Base-by-base conservation (phyloP, 2,888 invertebrate genomes). In the Corythucha ciliata region DNA sequence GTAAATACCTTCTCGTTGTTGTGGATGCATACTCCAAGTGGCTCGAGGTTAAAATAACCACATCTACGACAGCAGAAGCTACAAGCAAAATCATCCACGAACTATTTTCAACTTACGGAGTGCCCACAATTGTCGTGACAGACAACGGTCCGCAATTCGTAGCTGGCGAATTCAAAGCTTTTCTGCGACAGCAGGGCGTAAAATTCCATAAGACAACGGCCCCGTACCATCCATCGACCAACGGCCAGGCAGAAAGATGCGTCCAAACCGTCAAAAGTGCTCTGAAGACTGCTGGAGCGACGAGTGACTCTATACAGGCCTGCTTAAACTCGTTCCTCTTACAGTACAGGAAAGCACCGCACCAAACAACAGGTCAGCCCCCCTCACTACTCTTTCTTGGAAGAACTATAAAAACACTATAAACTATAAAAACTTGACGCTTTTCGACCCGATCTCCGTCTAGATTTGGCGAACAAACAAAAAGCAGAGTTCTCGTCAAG, bases 11-110 rank as follows among this genome's bases (percentile, higher is more conserved):
- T 26, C 33, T 62, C 6, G 26, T 64, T 2, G 18, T 63, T 1
- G 42, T 63, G 0, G 61, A 63, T 37, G 54, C 63, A 1, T 47
- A 57, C n/a, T 57, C 55, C 0, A 61, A 62, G 27, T 62, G 58
- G 60, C 55, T 53, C 1, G 60, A 61, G 50, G 54, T 62, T 1
- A 44, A 57, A 1, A 41, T 29, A n/a, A 29, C 29, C 45, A 20
- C 41, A 48, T 22, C 52, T 51, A 8, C 55, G 56, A 21, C 57
- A 53, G 12, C 49, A 14, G 49, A 56, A 3, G 25, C 48, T 10
- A 42, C 42, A 18, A 3, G 56, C 10, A 49, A 48, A 27, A 49
- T 29, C 33, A 53, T 59, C 10, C 37, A 50, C 37, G 53, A 14
- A 3, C 5, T 57, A 14, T 59, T 59, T 21, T 39, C 52, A 3